Evolutionary conservation across 2,113 vertebrate genomes (phyloP), one percentile per base, ranked within the genome.

Genomic region (Equus przewalskii): DNA sequence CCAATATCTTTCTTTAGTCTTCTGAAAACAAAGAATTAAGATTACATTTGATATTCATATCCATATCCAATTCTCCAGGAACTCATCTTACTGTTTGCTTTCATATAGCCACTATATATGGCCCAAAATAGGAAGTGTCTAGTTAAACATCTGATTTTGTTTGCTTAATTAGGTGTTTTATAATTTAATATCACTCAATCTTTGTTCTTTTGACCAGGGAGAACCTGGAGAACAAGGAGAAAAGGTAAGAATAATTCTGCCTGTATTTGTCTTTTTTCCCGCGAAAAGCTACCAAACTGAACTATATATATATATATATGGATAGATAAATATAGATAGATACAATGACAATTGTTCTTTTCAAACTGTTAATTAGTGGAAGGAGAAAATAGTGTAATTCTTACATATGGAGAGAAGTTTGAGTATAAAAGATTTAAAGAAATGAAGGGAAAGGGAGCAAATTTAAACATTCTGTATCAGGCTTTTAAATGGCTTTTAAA

Each of bases 221-320:
- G 99, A 99, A 98, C 99, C 99, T 98, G 99, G 99, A 99, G 99
- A 99, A 89, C 99, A 49, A 98, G 99, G 99, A 98, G 99, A 99
- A 99, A 99, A 99, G 99, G 99, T 99, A 98, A 99, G 98, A 19
- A 18, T 89, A 93, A 54, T 98, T 89, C 62, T 96, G 30, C 91
- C 75, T 96, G 1, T 96, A 44, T 69, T 86, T 76, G 1, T 86
- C 78, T 97, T 92, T 76, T 11, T 0, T 0, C 14, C 26, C 26
- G 6, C 16, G 46, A 58, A 73, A 80, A 86, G 18, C 9, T 76
- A 44, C 28, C 44, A 70, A 76, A 22, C 44, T 73, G 10, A 91
- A 41, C 15, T 69, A 2, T 28, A n/a, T 70, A 36, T 8, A 24
- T 41, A 44, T 44, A 18, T 54, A 44, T 49, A 56, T 41, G 49